Conservation (phyloP, 2,888 invertebrate species). For the Ariolimax columbianus region DNA sequence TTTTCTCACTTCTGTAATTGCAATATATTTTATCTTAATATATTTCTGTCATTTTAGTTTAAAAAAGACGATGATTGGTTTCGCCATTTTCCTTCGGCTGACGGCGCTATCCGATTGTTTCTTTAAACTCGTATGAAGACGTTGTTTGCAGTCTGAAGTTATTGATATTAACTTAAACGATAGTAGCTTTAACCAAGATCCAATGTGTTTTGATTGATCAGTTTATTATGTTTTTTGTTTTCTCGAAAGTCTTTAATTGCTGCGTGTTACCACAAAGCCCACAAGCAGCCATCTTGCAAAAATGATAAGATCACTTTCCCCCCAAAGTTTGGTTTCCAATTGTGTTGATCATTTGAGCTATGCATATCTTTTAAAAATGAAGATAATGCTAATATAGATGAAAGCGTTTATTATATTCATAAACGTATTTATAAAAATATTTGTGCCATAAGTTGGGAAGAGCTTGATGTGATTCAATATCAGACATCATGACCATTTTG, state of each 20-base stretch:
- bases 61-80: neutral
- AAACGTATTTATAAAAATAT: too few species aligned
- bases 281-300: conserved; percentile 45
- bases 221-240: neutral
- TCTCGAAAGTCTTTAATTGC: neutral
- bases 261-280: neutral
- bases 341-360: neutral
- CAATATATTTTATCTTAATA: neutral
- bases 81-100: conserved; percentile 21
- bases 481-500: too few species aligned
- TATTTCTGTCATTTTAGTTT: neutral
- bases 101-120: neutral
- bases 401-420: too few species aligned
- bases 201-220: neutral
- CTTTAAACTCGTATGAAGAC: neutral
- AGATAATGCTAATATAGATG: too few species aligned
- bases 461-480: too few species aligned
- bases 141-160: neutral
- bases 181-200: neutral
- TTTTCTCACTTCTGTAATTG: neutral
- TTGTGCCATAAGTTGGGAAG: too few species aligned
- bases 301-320: neutral
- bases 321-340: neutral
- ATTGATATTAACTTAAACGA: neutral
- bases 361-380: too few species aligned